These are phyloP conservation scores for Acrocephalus kingi DNA, from an alignment of 2,113 vertebrate genomes.

Conservation along the genomic window DNA sequence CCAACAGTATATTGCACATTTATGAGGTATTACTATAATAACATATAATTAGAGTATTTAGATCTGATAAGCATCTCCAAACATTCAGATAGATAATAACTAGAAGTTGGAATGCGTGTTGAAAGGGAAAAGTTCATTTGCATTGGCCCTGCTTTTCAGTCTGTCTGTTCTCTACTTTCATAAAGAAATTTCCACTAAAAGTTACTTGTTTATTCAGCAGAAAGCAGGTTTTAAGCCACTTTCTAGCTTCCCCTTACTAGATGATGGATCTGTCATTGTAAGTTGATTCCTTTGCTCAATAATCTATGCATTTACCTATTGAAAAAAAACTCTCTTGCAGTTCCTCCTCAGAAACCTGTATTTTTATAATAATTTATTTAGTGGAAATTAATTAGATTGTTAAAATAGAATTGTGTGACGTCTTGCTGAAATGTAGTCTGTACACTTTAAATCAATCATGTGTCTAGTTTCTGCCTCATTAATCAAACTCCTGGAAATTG, in stretches of 20 bases:
- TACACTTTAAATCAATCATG: not conserved
- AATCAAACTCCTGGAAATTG: not conserved
- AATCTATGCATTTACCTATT: not conserved
- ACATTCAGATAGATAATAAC: not conserved
- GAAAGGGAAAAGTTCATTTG: not conserved
- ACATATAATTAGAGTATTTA: not conserved
- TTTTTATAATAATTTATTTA: not conserved
- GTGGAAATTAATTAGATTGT: not conserved
- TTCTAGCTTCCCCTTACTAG: not conserved
- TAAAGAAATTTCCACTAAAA: not conserved
- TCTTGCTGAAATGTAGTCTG: not conserved
- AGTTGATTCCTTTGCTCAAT: not conserved
- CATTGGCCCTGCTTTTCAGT: not conserved
- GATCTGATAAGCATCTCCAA: not conserved
- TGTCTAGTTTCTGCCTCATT: not conserved
- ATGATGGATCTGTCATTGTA: not conserved
- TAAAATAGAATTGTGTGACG: not conserved
- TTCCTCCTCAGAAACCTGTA: not conserved
- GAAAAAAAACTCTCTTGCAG: not conserved
- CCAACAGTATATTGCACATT: not conserved
- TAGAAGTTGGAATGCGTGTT: not conserved
- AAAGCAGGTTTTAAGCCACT: not conserved
- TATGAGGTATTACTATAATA: not conserved
- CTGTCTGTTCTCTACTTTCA: not conserved
- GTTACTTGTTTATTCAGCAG: not conserved